Base-by-base conservation (phyloP, 2,113 vertebrate genomes). In the Cromileptes altivelis region DNA sequence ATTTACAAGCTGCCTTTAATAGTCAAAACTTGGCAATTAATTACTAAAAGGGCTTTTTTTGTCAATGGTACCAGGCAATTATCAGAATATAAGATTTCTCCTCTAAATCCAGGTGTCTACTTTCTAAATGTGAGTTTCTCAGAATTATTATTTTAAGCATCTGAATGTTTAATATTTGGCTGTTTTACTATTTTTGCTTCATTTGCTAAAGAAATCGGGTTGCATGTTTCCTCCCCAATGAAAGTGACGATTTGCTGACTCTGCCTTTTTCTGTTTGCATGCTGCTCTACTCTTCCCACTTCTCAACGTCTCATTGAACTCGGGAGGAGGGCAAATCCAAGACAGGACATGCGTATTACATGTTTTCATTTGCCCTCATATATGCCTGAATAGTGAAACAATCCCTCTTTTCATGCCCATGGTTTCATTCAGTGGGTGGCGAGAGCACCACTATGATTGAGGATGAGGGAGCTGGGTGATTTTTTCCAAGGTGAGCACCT, bases 401-500 rank as follows among this genome's bases (percentile, higher is more conserved):
- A 95, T 95, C 91, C 87, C 82, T 85, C 94, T 95, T 95, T 95
- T 94, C 92, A 95, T 95, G 92, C 84, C 88, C 92, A 91, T 55
- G 89, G 83, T 90, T 86, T 92, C 88, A 89, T 93, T 88, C 87
- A 82, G 92, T 94, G 94, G 92, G 94, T 94, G 94, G 93, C 82
- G 80, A 91, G 93, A 90, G 91, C 85, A 90, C 86, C 85, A 88
- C 85, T 93, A 79, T 94, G 93, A 94, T 93, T 93, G 91, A 91
- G 87, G 93, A 94, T 94, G 92, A 93, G 93, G 89, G 89, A 92
- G 89, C 89, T 80, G 79, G 91, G 90, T 78, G 92, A 91, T 91
- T 91, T 91, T 90, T 93, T 91, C 93, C 94, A 94, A 94, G 92
- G 93, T 94, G 94, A 94, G 92, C 86, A 90, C 92, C 91, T 94